Evolutionary conservation across 92 coral and sea anemone genomes (phyloP), one percentile per base, ranked within the genome.

Genomic region (Porites lobata): DNA sequence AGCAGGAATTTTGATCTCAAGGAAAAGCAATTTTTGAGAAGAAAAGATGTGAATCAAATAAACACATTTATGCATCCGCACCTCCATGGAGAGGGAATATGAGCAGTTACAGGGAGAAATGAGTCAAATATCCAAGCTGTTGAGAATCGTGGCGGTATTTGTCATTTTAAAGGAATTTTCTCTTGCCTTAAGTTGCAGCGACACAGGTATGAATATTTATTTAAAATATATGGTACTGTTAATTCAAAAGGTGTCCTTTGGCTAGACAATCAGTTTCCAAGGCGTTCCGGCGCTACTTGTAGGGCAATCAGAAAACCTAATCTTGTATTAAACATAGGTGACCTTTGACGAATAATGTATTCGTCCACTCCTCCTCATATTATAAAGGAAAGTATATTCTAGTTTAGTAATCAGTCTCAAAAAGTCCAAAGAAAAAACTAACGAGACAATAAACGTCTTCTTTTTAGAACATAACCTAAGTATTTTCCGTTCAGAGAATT

Each of bases 201-300:
- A 82, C 62, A 32, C 10, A 82, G 86, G 86, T 82, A 24, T 51
- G 75, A 18, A 29, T 69, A 24, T 51, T 81, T 52, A 69, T 62
- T 62, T 32, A 38, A 19, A 59, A 21, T 9, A 12, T 80, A 47
- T 52, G n/a, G 10, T 51, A 51, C n/a, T 71, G 7, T 71, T 10
- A 9, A 14, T 56, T 56, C 4, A 10, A 10, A 10, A 14, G 61
- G 61, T 10, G 11, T 56, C 61, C 13, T 56, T 15, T 54, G 59
- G 11, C 61, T 56, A 56, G 61, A 14, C 61, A 56, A 14, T 8
- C 61, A 56, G 15, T 14, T 56, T 56, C 47, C 47, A 38, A 38
- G 47, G 47, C 47, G 6, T 38, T 38, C 47, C 47, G 47, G 4
- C 47, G 47, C 47, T 38, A 38, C 47, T 3, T 38, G 47, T 38